Evolutionary conservation across 2,888 invertebrate genomes (phyloP).

Genomic region (Allolobophora icterica): DNA sequence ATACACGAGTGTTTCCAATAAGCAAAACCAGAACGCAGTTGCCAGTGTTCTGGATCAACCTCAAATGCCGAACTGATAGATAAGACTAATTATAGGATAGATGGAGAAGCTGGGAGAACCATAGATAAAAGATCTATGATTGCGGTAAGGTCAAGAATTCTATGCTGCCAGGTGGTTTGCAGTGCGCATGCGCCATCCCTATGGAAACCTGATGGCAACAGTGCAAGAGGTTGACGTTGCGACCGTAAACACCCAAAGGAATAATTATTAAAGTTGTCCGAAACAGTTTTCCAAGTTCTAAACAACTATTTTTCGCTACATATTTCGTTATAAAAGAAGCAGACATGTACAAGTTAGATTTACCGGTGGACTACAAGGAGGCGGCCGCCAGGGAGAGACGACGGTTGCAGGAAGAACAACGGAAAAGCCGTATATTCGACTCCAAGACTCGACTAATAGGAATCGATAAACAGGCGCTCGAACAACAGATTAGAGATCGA

Average conservation of each 20-base stretch:
- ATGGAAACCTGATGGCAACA: background rate
- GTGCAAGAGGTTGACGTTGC: background rate
- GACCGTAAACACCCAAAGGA: background rate
- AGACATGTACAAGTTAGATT: conserved; percentile 67
- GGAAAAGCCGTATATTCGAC: conserved; percentile 83
- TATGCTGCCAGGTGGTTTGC: background rate
- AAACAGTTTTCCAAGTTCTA: conserved; percentile 14
- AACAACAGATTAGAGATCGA: conserved; percentile 83
- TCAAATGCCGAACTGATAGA: too few relatives aligned
- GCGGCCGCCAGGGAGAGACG: conserved; percentile 81
- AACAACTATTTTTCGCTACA: background rate
- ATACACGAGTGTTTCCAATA: too few relatives aligned
- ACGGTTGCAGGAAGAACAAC: conserved; percentile 77
- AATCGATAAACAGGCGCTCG: conserved; percentile 77
- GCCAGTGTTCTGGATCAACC: too few relatives aligned
- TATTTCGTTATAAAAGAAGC: background rate
- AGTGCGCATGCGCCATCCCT: conserved; percentile 10
- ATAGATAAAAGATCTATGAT: background rate
- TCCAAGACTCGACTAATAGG: conserved; percentile 81
- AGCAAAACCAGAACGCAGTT: too few relatives aligned
- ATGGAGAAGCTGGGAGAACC: background rate
- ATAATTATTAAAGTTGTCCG: conserved; percentile 1
- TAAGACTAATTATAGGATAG: too few relatives aligned
- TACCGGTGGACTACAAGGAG: conserved; percentile 79
- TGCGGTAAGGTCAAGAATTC: background rate